Conservation (phyloP, 2,113 vertebrate species). For the Rhea pennata region DNA sequence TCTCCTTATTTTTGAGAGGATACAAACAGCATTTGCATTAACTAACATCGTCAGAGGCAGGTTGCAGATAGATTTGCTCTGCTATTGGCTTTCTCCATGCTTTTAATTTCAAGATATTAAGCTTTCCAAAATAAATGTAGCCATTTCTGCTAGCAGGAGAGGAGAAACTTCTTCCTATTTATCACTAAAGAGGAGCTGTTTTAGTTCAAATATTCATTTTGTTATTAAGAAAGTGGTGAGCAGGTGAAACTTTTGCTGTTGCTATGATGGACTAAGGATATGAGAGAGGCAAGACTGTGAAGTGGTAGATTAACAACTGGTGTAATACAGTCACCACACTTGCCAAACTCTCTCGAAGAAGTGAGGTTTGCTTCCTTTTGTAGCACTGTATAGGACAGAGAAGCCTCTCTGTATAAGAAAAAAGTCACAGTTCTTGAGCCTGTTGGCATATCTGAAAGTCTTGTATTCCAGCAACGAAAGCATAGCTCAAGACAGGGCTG, state of each 20-base stretch:
- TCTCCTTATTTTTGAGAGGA: background rate
- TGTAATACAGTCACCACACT: background rate
- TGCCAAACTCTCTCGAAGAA: background rate
- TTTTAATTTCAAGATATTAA: slow-evolving; percentile 22
- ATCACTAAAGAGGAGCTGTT: background rate
- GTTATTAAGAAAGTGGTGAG: background rate
- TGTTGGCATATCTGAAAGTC: background rate
- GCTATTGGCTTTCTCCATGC: background rate
- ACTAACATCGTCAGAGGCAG: slow-evolving; percentile 3
- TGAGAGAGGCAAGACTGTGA: background rate
- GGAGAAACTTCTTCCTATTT: background rate
- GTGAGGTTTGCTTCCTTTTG: background rate
- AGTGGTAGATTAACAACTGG: background rate
- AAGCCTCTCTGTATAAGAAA: background rate
- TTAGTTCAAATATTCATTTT: background rate
- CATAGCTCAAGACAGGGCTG: background rate
- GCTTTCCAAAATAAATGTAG: background rate
- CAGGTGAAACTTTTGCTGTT: background rate
- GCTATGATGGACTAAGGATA: background rate
- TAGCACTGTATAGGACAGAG: background rate
- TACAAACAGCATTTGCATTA: slow-evolving; percentile 19
- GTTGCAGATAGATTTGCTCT: background rate
- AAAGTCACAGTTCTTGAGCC: background rate
- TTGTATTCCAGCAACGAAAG: background rate
- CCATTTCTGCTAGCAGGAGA: background rate